phyloP scores from a whole-genome alignment of 2,113 vertebrate genomes.

The Zootoca vivipara region DNA sequence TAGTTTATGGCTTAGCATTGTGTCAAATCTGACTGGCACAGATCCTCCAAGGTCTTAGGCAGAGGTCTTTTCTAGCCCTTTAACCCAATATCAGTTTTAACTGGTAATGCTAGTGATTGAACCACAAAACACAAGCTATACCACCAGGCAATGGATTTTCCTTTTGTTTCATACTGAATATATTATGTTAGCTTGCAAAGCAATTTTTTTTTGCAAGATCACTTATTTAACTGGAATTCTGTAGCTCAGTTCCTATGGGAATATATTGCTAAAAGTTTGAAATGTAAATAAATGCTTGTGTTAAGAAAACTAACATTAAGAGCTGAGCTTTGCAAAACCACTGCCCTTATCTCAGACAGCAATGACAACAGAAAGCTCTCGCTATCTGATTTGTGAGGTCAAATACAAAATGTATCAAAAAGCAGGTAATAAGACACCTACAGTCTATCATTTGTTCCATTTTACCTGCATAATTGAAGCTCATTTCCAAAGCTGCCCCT shows the following conservation, averaged over 20 bases:
- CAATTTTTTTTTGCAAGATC: background rate
- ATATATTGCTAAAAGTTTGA: background rate
- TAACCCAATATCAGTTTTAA: background rate
- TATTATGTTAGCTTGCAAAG: background rate
- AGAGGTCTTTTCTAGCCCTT: background rate
- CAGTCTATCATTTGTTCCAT: slow-evolving; percentile 29
- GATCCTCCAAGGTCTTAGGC: background rate
- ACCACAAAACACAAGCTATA: background rate
- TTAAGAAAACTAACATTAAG: slow-evolving; percentile 16
- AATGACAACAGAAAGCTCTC: slow-evolving; percentile 17
- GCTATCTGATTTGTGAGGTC: slow-evolving; percentile 16
- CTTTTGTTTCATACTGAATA: background rate
- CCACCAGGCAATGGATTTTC: background rate
- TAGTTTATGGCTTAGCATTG: too few species aligned
- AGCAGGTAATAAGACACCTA: slow-evolving; percentile 36
- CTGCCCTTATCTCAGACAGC: background rate
- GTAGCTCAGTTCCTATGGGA: background rate
- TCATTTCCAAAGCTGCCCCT: slow-evolving; percentile 32
- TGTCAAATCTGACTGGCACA: too few species aligned
- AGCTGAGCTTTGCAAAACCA: slow-evolving; percentile 12
- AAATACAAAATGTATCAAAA: slow-evolving; percentile 40
- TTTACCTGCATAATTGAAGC: slow-evolving; percentile 4
- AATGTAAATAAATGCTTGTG: background rate
- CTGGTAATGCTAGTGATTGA: background rate
- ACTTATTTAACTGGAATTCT: slow-evolving; percentile 13